Evolutionary conservation across 2,113 vertebrate genomes (phyloP).

Genomic region (Coptodon rendalli): DNA sequence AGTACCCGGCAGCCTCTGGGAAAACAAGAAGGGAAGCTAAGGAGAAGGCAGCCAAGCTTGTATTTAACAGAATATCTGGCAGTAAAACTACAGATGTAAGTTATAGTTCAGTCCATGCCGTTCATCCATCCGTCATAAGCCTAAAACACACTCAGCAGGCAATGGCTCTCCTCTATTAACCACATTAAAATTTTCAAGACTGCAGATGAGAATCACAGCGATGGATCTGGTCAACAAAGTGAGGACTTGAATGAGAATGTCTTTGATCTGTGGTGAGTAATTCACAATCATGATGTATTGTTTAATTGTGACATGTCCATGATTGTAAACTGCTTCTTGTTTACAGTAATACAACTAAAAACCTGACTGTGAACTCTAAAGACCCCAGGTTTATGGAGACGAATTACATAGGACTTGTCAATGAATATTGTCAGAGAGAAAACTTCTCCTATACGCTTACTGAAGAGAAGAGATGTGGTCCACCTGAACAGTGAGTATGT

Average conservation of each 20-base stretch:
- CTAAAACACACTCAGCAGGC: neutral
- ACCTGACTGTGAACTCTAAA: neutral
- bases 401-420: constrained; percentile 32
- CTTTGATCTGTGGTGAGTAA: constrained; percentile 12
- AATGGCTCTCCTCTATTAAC: neutral
- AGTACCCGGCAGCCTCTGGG: constrained; percentile 50
- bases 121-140: neutral
- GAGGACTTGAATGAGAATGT: neutral
- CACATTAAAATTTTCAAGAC: constrained; percentile 4
- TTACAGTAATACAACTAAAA: neutral
- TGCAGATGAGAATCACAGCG: neutral
- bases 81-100: constrained; percentile 12
- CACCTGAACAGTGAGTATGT: neutral
- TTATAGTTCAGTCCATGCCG: neutral
- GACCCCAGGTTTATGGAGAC: neutral
- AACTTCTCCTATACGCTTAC: neutral
- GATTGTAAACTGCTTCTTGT: neutral
- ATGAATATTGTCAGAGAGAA: neutral
- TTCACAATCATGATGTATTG: neutral
- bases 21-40: constrained; percentile 63
- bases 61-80: neutral
- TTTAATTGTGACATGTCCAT: neutral
- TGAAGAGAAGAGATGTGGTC: neutral
- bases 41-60: constrained; percentile 63
- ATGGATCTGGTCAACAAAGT: neutral